Evolutionary conservation across 92 coral and sea anemone species (phyloP), one percentile per base, ranked within the genome.

Genomic region (Chrysogorgia sp.): DNA sequence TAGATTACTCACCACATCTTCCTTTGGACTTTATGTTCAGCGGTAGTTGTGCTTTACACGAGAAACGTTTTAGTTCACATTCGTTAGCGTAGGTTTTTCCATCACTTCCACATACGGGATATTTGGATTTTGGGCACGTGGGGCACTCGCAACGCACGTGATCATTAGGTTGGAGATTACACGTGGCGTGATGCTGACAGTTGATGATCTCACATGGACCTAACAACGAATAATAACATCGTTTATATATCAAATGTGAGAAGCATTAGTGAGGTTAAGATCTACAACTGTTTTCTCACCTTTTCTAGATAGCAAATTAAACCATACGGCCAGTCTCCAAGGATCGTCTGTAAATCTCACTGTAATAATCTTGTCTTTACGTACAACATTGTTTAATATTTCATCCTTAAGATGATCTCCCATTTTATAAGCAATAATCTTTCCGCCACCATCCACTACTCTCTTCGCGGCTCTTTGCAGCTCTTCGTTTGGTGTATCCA

Each of bases 81-180:
- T 72, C 65, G 35, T 40, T 72, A 8, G 22, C 32, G 17, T 72
- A 72, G 6, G 63, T 72, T 41, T 53, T 55, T 5, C 50, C 65
- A 37, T 72, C 79, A 34, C 65, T 55, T 53, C 79, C 79, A 72
- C 79, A 72, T 13, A 72, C 79, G 52, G 79, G 79, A n/a, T 72
- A 64, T 72, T 72, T 56, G 24, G 15, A 17, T 32, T 72, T 35
- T 2, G 48, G 65, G 34, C 79, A 72, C 1, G 64, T 72, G n/a
- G 79, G 79, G 32, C 79, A 72, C 55, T 55, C 65, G 35, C 79
- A 72, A 8, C 64, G 65, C 21, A 24, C 49, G 7, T 20, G 65
- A 19, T 31, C 62, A 53, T 56, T 55, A 32, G 79, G 43, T 52
- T 48, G 14, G 25, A 64, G 19, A 17, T 34, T 72, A 19, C 79